Conservation (phyloP, 2,888 invertebrate species). For the Crepidodera aurea region DNA sequence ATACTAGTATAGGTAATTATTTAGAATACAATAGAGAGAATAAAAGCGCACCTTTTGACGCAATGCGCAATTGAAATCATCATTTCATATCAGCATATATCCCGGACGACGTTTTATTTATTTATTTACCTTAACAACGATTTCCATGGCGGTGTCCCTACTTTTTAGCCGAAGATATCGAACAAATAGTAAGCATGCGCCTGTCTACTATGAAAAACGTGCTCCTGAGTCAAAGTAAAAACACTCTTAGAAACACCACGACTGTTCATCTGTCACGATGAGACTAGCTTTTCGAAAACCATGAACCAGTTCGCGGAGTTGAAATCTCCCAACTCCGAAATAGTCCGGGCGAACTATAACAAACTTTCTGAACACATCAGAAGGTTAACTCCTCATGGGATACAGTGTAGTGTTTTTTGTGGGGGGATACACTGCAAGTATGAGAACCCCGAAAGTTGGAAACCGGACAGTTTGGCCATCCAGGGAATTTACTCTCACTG, state of each 20-base stretch:
- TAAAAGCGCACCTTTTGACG: conserved; percentile 33
- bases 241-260: conserved; percentile 2
- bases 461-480: conserved; percentile 71
- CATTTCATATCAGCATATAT: background rate
- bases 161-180: conserved; percentile 50
- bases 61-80: conserved; percentile 42
- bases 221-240: conserved; percentile 20
- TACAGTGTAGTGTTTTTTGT: conserved; percentile 85
- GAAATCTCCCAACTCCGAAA: conserved; percentile 48
- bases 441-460: conserved; percentile 72
- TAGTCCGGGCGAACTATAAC: conserved; percentile 62
- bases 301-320: conserved; percentile 50
- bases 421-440: conserved; percentile 85
- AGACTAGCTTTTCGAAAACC: conserved; percentile 2
- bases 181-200: conserved; percentile 56
- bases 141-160: conserved; percentile 34
- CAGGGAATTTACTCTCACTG: conserved; percentile 86
- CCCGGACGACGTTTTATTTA: conserved; percentile 30
- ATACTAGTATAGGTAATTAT: background rate
- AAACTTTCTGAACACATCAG: conserved; percentile 67
- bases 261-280: conserved; percentile 26
- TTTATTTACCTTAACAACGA: conserved; percentile 50
- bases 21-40: background rate
- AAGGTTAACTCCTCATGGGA: conserved; percentile 71
- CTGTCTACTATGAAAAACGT: conserved; percentile 43